Evolutionary conservation across 2,888 invertebrate genomes (phyloP).

Genomic region (Sinopyrophorus schimmeli): DNA sequence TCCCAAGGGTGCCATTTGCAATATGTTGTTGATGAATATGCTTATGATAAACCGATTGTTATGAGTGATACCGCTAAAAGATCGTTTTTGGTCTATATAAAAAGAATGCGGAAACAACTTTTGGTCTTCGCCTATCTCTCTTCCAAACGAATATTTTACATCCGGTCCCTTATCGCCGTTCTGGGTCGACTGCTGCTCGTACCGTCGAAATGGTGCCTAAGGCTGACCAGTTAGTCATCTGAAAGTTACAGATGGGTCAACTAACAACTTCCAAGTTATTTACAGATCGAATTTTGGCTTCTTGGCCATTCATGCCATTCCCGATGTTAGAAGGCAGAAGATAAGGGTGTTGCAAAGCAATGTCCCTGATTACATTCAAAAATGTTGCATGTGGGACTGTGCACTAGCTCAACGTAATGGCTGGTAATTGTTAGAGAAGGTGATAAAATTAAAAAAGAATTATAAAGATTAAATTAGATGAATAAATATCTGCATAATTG

Average conservation of each 20-base stretch:
- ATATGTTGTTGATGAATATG: slow-evolving; percentile 70
- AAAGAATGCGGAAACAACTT: slow-evolving; percentile 60
- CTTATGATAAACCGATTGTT: slow-evolving; percentile 61
- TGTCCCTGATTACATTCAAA: slow-evolving; percentile 66
- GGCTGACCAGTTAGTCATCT: slow-evolving; percentile 61
- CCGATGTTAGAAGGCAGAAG: slow-evolving; percentile 60
- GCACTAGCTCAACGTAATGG: slow-evolving; percentile 54
- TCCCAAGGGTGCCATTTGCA: slow-evolving; percentile 67
- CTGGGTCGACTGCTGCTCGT: slow-evolving; percentile 60
- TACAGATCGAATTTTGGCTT: slow-evolving; percentile 59
- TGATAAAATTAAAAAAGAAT: too few species aligned
- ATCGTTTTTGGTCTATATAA: slow-evolving; percentile 68
- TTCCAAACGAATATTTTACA: slow-evolving; percentile 64
- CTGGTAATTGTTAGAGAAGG: slow-evolving; percentile 29
- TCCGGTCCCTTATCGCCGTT: slow-evolving; percentile 65
- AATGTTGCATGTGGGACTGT: slow-evolving; percentile 65
- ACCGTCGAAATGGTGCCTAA: slow-evolving; percentile 62
- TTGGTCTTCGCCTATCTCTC: slow-evolving; percentile 68
- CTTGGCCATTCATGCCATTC: slow-evolving; percentile 63
- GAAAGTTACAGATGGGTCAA: slow-evolving; percentile 66
- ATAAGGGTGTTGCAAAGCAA: slow-evolving; percentile 67
- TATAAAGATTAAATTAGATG: too few species aligned
- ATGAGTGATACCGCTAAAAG: slow-evolving; percentile 72
- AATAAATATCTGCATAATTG: too few species aligned
- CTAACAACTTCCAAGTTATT: slow-evolving; percentile 59